phyloP scores from a whole-genome alignment of 2,797 vertebrate genomes.

The Orestias chungarensis region DNA sequence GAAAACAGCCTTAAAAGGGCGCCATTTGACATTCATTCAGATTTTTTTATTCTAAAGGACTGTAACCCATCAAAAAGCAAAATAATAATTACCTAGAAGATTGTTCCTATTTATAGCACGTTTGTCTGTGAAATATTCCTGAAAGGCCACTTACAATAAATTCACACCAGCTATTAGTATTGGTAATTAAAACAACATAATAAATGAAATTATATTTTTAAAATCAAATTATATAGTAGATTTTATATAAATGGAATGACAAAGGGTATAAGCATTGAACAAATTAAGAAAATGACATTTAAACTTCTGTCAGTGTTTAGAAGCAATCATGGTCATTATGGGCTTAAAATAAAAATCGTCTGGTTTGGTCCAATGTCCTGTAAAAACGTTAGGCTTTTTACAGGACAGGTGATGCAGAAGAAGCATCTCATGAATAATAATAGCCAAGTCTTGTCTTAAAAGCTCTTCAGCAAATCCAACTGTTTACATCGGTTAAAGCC shows the following conservation, averaged over 20 bases:
- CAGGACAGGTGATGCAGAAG: background rate
- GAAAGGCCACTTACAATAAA: background rate
- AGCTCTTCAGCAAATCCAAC: background rate
- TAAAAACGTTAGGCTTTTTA: background rate
- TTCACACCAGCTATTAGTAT: background rate
- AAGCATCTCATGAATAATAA: background rate
- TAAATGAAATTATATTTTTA: background rate
- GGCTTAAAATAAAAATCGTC: background rate
- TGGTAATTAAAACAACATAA: background rate
- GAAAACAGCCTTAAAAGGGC: background rate
- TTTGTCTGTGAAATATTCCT: no score
- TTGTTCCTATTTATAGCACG: background rate
- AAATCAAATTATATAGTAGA: background rate
- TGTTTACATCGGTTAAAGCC: background rate
- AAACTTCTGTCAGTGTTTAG: background rate
- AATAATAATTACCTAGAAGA: background rate
- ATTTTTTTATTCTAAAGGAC: background rate
- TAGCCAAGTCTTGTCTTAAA: background rate
- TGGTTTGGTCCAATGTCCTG: background rate
- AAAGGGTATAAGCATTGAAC: background rate
- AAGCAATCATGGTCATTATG: background rate
- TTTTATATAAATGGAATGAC: background rate
- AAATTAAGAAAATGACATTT: background rate
- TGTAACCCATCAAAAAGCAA: background rate
- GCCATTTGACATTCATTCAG: background rate